Evolutionary conservation across 2,797 vertebrate species (phyloP).

Genomic region (Calcarius lapponicus): DNA sequence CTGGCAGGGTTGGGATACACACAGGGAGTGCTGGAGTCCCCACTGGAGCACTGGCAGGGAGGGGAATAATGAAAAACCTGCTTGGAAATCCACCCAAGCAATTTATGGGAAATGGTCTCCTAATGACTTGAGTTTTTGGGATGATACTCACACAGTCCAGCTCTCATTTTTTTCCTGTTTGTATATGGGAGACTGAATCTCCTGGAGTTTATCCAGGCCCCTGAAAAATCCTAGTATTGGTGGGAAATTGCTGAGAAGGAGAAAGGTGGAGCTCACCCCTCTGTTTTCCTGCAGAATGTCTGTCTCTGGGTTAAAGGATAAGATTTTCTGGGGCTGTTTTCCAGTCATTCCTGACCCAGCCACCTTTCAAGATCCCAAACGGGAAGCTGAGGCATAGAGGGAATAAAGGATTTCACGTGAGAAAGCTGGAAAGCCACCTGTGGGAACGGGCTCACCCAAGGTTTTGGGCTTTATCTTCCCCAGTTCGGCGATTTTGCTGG

Average conservation of each 20-base stretch:
- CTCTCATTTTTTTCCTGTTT: background rate
- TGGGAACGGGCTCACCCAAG: rapidly evolving
- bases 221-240: rapidly evolving
- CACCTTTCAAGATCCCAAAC: background rate
- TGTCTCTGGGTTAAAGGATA: background rate
- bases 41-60: background rate
- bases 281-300: rapidly evolving
- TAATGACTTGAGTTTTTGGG: background rate
- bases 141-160: background rate
- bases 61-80: background rate
- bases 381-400: background rate
- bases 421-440: background rate
- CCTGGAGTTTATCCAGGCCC: background rate
- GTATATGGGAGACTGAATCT: background rate
- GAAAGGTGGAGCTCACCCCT: background rate
- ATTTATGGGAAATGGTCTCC: background rate
- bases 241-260: background rate
- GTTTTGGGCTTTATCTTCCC: background rate
- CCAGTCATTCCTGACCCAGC: background rate
- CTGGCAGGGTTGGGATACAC: rapidly evolving
- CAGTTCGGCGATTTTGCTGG: background rate
- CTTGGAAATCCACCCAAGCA: background rate
- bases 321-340: background rate
- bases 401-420: background rate
- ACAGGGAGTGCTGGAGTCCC: background rate